Evolutionary conservation across 2,888 invertebrate genomes (phyloP), one percentile per base, ranked within the genome.

Genomic region (Agrochola circellaris): DNA sequence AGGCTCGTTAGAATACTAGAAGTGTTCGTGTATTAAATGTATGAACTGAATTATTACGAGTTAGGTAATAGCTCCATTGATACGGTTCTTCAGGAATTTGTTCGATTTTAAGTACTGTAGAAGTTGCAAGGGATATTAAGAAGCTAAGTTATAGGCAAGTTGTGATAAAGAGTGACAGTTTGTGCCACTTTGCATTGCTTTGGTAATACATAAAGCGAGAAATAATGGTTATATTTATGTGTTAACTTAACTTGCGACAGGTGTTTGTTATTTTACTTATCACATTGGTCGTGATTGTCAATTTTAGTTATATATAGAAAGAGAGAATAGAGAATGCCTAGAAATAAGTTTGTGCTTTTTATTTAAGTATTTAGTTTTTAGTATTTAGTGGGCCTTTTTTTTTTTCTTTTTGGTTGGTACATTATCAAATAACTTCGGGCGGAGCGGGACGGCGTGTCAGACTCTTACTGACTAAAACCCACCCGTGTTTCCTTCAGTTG

Each of bases 1-100:
- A 64, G 66, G 65, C 70, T 86, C 75, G 80, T 85, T 87, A 82
- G 79, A 73, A 76, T 71, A 65, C 54, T 69, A 73, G 76, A 79
- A 79, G 72, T 75, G 81, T 77, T 76, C 62, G 73, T 65, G 76
- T 78, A 78, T 75, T 81, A 77, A 77, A 86, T 74, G 75, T 78
- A 51, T 17, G 48, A 51, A n/a, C 42, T 81, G 68, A 81, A 70
- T 73, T 85, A 87, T 79, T 81, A 69, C 58, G 42, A 66, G 79
- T 83, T 87, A 75, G 60, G 79, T 87, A 80, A 82, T 80, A 62
- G 65, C 11, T 75, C 42, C 69, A 75, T 73, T 77, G 72, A 79
- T 77, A 73, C 64, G 61, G 58, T 82, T 79, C 45, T 51, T 30
- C 23, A n/a, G 72, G 74, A 87, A 80, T 80, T 80, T 77, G 71